Percentiles rank a stretch among this genome's conserved stretches.
Evolutionary conservation across 1,140 invertebrate species (phyloP).

Genomic region (Melipona quadrifasciata): DNA sequence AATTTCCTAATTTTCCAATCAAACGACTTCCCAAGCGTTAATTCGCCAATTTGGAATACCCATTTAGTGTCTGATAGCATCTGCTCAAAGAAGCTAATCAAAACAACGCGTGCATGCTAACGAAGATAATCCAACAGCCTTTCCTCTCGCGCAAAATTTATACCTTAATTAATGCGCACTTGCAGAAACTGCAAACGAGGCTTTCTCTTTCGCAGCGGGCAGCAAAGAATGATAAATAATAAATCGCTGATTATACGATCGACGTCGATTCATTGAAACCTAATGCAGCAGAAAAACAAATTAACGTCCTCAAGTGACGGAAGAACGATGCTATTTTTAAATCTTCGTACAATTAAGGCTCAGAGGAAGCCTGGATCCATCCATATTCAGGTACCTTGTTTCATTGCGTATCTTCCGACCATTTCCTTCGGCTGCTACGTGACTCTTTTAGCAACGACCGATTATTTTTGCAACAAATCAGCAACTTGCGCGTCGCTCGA

Average conservation of each 20-base stretch:
- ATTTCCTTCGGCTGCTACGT: slow-evolving; percentile 61
- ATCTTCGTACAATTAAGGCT: slow-evolving; percentile 49
- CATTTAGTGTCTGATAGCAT: not conserved
- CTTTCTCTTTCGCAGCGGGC: not conserved
- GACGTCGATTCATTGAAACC: not conserved
- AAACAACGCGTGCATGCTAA: not conserved
- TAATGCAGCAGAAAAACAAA: slow-evolving; percentile 18
- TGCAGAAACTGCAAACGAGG: not conserved
- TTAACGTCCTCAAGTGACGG: slow-evolving; percentile 36
- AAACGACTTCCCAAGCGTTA: not conserved
- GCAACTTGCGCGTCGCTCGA: not conserved
- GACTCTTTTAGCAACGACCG: slow-evolving; percentile 41
- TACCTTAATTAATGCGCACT: not conserved
- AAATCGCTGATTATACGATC: not conserved
- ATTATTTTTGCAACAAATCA: slow-evolving; percentile 54
- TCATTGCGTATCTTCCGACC: slow-evolving; percentile 54
- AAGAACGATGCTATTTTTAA: slow-evolving; percentile 64
- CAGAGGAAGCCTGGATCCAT: slow-evolving; percentile 64
- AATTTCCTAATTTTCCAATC: not conserved
- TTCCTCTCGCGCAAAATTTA: not conserved
- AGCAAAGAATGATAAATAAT: not conserved
- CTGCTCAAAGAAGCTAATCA: slow-evolving; percentile 1
- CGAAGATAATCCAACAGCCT: not conserved
- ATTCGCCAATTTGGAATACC: not conserved
- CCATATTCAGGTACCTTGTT: slow-evolving; percentile 63